Evolutionary conservation across 2,888 invertebrate species (phyloP).

Genomic region (Thyatira batis): DNA sequence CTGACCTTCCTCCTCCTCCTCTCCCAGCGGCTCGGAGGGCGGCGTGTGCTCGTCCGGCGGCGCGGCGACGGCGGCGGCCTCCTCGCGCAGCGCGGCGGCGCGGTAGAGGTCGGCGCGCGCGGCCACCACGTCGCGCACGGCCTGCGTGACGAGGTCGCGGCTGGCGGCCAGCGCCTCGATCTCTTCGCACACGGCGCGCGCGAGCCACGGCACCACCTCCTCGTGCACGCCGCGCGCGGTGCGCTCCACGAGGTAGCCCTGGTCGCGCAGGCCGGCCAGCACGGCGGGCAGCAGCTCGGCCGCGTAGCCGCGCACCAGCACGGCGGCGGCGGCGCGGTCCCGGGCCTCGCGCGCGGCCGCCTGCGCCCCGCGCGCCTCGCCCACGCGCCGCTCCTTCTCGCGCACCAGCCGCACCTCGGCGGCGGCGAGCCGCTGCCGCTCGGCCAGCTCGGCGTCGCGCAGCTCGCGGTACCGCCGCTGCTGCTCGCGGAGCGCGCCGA

Average conservation of each 20-base stretch:
- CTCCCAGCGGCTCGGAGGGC: constrained; percentile 36
- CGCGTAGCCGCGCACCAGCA: constrained; percentile 92
- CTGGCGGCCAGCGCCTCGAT: constrained; percentile 91
- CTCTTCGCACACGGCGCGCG: constrained; percentile 90
- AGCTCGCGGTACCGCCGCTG: constrained; percentile 85
- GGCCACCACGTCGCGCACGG: constrained; percentile 90
- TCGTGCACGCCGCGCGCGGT: constrained; percentile 87
- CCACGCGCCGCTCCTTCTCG: constrained; percentile 85
- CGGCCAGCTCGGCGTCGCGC: constrained; percentile 91
- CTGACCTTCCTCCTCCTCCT: constrained; percentile 44
- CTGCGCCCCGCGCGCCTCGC: constrained; percentile 86
- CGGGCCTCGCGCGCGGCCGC: constrained; percentile 88
- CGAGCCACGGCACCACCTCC: constrained; percentile 93
- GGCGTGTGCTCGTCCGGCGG: constrained; percentile 47
- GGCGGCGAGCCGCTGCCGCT: constrained; percentile 88
- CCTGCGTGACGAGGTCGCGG: constrained; percentile 87
- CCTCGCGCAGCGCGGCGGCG: constrained; percentile 58
- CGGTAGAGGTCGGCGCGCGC: constrained; percentile 86
- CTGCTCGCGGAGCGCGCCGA: constrained; percentile 90
- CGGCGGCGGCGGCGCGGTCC: constrained; percentile 90
- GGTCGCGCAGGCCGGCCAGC: constrained; percentile 89
- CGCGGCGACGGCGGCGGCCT: constrained; percentile 22
- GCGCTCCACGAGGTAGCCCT: constrained; percentile 86
- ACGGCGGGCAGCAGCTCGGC: constrained; percentile 93
- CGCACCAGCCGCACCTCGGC: neutral